Base-by-base conservation (phyloP, 2,797 vertebrate species). In the Argyrosomus regius region DNA sequence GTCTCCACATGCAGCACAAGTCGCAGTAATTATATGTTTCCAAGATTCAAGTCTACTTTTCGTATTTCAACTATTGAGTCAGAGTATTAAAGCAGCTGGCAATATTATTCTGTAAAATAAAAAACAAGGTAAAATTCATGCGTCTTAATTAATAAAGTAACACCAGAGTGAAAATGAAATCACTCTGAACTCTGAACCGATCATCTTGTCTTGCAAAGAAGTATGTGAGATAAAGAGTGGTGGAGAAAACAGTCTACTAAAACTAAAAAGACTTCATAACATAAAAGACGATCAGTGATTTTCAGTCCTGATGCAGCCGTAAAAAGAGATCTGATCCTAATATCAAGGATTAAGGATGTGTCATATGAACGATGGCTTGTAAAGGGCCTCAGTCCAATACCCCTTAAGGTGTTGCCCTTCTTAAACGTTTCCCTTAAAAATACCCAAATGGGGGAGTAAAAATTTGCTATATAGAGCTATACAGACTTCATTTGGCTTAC, bases 161-260 rank as follows among this genome's bases (percentile, higher is more conserved):
- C 45, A 64, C 39, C 59, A 72, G 76, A 80, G 71, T 22, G 48
- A 50, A 56, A 35, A 52, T 65, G 64, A 85, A 85, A 88, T 71
- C 86, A 62, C 88, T 90, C 88, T 87, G 83, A 91, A 86, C 76
- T 78, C 62, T 11, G 54, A 81, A 78, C 69, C 70, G 71, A 18
- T 17, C 69, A 9, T 64, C 28, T 54, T 77, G 77, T 68, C 58
- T 82, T 61, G 59, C 53, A 24, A 69, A 35, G 7, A 64, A 60
- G 79, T 66, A 24, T 54, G 72, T 10, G 64, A 91, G 74, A 87
- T 72, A 82, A 78, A 83, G 81, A 74, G 74, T 10, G 18, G 57
- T 13, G 14, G 71, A 83, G 82, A 85, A 70, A 74, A 81, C 79
- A 83, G 72, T 67, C 14, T 77, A 74, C 85, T 67, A 78, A 84